Evolutionary conservation across 2,888 invertebrate species (phyloP).

Genomic region (Erpobdella octoculata): DNA sequence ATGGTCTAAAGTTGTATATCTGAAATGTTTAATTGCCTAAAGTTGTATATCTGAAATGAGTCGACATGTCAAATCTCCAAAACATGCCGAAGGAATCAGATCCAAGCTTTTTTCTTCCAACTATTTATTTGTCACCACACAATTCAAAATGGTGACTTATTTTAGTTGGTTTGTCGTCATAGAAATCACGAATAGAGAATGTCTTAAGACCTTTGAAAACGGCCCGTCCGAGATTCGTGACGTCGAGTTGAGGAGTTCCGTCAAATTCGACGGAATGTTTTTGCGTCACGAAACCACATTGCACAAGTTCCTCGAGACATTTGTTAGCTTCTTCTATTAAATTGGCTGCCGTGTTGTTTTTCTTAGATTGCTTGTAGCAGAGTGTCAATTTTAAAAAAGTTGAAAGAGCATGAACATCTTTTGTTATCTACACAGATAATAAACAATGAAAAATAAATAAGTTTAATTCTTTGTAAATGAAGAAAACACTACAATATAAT

Average conservation of each 20-base stretch:
- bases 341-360: constrained; percentile 37
- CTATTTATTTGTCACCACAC: not conserved
- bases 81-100: constrained; percentile 5
- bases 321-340: constrained; percentile 39
- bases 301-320: constrained; percentile 43
- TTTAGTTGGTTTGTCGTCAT: not conserved
- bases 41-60: not conserved
- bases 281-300: constrained; percentile 41
- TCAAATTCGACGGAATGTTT: constrained; percentile 32
- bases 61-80: not conserved
- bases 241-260: constrained; percentile 39
- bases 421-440: constrained; percentile 17
- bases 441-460: not conserved
- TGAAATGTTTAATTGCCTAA: not conserved
- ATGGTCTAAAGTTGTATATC: not conserved
- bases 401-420: not conserved
- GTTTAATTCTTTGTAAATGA: not conserved
- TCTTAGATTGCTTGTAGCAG: constrained; percentile 53
- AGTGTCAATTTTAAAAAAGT: constrained; percentile 33
- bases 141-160: not conserved
- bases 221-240: constrained; percentile 64
- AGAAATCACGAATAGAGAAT: not conserved
- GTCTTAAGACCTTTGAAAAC: constrained; percentile 66
- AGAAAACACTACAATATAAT: not conserved
- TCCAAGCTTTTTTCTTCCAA: not conserved